phyloP scores from a whole-genome alignment of 2,888 invertebrate genomes.

The Drosophila aldrichi region DNA sequence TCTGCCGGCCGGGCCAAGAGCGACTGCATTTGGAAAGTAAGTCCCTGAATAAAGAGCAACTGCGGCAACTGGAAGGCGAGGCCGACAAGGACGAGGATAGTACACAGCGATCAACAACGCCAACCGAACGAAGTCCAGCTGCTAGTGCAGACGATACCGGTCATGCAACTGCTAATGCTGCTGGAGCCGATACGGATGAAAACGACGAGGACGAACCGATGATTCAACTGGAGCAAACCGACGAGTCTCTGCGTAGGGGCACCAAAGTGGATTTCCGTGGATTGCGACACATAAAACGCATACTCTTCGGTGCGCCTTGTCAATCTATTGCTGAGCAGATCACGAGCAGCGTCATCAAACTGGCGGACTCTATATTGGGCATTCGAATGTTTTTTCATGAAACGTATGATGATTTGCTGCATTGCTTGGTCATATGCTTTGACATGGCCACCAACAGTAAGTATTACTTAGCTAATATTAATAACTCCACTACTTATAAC shows the following conservation, averaged over 20 bases:
- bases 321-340: conserved; percentile 78
- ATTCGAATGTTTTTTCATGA: conserved; percentile 58
- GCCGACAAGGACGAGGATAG: conserved; percentile 95
- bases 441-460: conserved; percentile 91
- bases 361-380: conserved; percentile 73
- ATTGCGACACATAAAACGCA: conserved; percentile 86
- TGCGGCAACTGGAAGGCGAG: conserved; percentile 91
- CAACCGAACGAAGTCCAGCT: neutral
- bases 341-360: conserved; percentile 71
- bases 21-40: conserved; percentile 86
- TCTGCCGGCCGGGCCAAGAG: conserved; percentile 62
- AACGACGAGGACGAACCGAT: conserved; percentile 66
- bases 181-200: conserved; percentile 15
- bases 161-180: neutral
- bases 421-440: conserved; percentile 90
- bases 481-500: too few species aligned
- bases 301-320: conserved; percentile 75
- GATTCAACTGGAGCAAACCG: conserved; percentile 36
- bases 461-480: conserved; percentile 25
- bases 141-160: neutral
- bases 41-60: conserved; percentile 89
- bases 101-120: conserved; percentile 76
- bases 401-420: conserved; percentile 80
- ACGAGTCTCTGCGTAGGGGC: conserved; percentile 56
- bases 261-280: conserved; percentile 88